Evolutionary conservation across 1,140 invertebrate genomes (phyloP), one percentile per base, ranked within the genome.

Genomic region (Ectropis grisescens): DNA sequence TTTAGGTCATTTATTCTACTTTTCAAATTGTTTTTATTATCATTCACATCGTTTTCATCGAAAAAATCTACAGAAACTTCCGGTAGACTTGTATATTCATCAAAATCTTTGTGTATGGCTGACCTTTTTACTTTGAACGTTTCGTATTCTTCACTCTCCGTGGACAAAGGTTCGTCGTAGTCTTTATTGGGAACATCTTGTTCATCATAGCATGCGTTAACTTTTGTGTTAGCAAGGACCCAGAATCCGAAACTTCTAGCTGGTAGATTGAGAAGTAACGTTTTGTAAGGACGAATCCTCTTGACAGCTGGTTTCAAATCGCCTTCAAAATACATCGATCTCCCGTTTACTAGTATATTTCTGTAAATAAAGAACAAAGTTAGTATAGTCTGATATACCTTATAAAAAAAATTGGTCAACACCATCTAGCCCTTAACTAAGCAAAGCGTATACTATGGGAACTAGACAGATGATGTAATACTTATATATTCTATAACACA

Each of bases 171-270:
- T 4, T 31, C n/a, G n/a, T n/a, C n/a, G n/a, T n/a, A n/a, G n/a
- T n/a, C n/a, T n/a, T n/a, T n/a, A n/a, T n/a, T n/a, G n/a, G n/a
- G n/a, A n/a, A n/a, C n/a, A n/a, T n/a, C n/a, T n/a, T n/a, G n/a
- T n/a, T n/a, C n/a, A 22, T 11, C 9, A 25, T 25, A 47, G 35
- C 79, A 84, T 4, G 72, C 66, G 34, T 75, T 47, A 1, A 87
- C 71, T 57, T 84, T 78, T 1, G 85, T 61, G 33, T 80, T 81
- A 1, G 86, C 82, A 6, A 87, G 36, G 2, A 88, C 82, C 85
- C 85, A 87, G 47, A 88, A 88, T 0, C 85, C 85, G 26, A 87
- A 84, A 1, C 78, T 75, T 33, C 82, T 83, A 0, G 85, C 68
- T 9, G 84, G 83, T 2, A 88, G 35, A 15, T 75, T 79, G 4